Conservation (phyloP, 2,888 invertebrate species). For the Drosophila pseudotalamancana region DNA sequence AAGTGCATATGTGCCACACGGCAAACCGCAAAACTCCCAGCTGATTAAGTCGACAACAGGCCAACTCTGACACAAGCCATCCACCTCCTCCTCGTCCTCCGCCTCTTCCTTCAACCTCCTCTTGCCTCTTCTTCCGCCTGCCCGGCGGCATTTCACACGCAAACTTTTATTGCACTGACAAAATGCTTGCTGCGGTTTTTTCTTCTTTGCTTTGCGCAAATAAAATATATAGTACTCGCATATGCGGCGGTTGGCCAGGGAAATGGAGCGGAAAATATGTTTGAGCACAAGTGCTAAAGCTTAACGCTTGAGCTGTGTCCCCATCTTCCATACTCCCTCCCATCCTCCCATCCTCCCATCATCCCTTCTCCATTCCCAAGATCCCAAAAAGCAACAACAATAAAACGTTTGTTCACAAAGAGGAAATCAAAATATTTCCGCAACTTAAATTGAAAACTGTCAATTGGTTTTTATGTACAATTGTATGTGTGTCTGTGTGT, state of each 20-base stretch:
- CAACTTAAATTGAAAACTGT: slow-evolving; percentile 77
- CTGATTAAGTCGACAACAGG: slow-evolving; percentile 69
- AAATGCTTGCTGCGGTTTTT: slow-evolving; percentile 65
- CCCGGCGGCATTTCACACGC: slow-evolving; percentile 70
- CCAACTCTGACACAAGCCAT: slow-evolving; percentile 28
- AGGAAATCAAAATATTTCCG: slow-evolving; percentile 74
- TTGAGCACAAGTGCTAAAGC: slow-evolving; percentile 48
- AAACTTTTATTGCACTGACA: slow-evolving; percentile 79
- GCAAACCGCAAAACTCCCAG: slow-evolving; percentile 50
- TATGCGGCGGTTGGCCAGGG: slow-evolving; percentile 47
- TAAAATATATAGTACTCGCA: slow-evolving; percentile 28
- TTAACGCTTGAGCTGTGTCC: slow-evolving; percentile 37
- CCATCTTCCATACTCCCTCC: not conserved
- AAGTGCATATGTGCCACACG: slow-evolving; percentile 68
- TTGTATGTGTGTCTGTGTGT: not conserved
- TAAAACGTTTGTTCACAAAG: slow-evolving; percentile 34
- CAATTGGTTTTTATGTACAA: slow-evolving; percentile 56
- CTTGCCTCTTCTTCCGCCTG: slow-evolving; percentile 11
- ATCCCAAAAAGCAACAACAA: slow-evolving; percentile 24
- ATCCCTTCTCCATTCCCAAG: not conserved
- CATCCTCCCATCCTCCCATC: not conserved
- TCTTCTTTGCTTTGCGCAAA: slow-evolving; percentile 37
- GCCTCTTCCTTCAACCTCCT: not conserved
- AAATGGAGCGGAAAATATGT: slow-evolving; percentile 79
- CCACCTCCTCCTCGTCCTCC: not conserved